phyloP scores from a whole-genome alignment of 92 coral and sea anemone species.

The Micromussa lordhowensis region DNA sequence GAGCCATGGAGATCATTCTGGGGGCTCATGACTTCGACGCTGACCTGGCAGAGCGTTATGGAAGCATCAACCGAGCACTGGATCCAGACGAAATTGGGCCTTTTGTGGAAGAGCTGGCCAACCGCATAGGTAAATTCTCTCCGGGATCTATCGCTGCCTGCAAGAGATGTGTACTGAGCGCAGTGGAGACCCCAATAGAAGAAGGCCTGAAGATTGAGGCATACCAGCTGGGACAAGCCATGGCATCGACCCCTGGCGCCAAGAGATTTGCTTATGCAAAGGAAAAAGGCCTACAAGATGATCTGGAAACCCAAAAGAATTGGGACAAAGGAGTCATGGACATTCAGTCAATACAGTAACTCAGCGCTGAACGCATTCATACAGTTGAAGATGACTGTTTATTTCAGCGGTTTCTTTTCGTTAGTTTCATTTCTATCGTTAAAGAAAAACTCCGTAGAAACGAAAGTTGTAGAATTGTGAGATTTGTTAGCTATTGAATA shows the following conservation, averaged over 20 bases:
- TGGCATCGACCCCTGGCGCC: conserved; percentile 82
- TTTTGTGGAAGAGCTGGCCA: conserved; percentile 88
- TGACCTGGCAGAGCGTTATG: conserved; percentile 85
- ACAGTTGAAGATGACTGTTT: not conserved
- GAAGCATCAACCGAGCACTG: conserved; percentile 86
- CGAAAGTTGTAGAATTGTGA: not conserved
- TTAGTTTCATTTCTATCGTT: not conserved
- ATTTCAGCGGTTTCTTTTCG: not conserved
- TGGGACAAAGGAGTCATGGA: conserved; percentile 96
- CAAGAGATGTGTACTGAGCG: conserved; percentile 70
- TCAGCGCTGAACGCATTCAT: not conserved
- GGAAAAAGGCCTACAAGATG: conserved; percentile 84
- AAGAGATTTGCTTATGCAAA: conserved; percentile 78
- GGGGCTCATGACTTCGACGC: conserved; percentile 95
- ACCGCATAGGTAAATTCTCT: conserved; percentile 89
- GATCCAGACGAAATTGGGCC: conserved; percentile 87
- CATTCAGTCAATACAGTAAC: conserved; percentile 72
- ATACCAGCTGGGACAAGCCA: conserved; percentile 89
- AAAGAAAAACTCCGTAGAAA: too few relatives aligned
- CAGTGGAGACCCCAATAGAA: conserved; percentile 85
- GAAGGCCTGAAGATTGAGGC: conserved; percentile 89
- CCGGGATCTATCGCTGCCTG: conserved; percentile 89
- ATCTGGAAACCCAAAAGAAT: conserved; percentile 84
- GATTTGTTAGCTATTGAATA: too few relatives aligned
- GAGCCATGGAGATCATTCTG: conserved; percentile 87